Conservation (phyloP, 2,797 vertebrate species). For the Peromyscus nudipes region DNA sequence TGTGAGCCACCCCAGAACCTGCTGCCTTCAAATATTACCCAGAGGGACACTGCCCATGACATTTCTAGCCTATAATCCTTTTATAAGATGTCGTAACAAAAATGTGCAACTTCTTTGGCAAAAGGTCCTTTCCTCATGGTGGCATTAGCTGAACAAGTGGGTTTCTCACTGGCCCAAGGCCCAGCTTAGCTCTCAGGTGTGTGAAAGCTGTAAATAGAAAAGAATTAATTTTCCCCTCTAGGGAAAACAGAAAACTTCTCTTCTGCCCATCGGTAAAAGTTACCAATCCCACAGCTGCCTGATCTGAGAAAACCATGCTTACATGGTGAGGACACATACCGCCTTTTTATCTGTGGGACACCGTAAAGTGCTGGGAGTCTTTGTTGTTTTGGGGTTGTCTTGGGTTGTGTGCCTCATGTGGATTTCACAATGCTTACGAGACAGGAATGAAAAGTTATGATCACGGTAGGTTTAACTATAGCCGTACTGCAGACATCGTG, state of each 20-base stretch:
- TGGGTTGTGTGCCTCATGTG: slow-evolving; percentile 73
- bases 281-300: slow-evolving; percentile 75
- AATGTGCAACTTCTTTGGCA: slow-evolving; percentile 12
- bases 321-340: slow-evolving; percentile 73
- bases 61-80: slow-evolving; percentile 70
- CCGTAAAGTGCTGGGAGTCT: slow-evolving; percentile 66
- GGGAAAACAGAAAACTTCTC: slow-evolving; percentile 70
- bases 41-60: slow-evolving; percentile 65
- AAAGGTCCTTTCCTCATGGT: slow-evolving; percentile 65
- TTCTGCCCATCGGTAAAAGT: slow-evolving; percentile 59
- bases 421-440: slow-evolving; percentile 69
- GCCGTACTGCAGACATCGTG: slow-evolving; percentile 68
- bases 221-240: slow-evolving; percentile 74
- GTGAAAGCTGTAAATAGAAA: slow-evolving; percentile 55
- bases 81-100: slow-evolving; percentile 71
- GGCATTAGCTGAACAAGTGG: slow-evolving; percentile 71
- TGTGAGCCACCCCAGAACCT: background rate
- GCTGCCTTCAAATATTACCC: background rate
- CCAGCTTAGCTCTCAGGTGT: slow-evolving; percentile 78
- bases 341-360: background rate
- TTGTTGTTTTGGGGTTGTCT: background rate
- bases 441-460: slow-evolving; percentile 73
- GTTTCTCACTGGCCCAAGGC: slow-evolving; percentile 69
- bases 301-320: slow-evolving; percentile 69
- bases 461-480: slow-evolving; percentile 74